These are phyloP conservation scores for Nomada hirtipes DNA, from an alignment of 2,888 invertebrate genomes.

Conservation along the genomic window DNA sequence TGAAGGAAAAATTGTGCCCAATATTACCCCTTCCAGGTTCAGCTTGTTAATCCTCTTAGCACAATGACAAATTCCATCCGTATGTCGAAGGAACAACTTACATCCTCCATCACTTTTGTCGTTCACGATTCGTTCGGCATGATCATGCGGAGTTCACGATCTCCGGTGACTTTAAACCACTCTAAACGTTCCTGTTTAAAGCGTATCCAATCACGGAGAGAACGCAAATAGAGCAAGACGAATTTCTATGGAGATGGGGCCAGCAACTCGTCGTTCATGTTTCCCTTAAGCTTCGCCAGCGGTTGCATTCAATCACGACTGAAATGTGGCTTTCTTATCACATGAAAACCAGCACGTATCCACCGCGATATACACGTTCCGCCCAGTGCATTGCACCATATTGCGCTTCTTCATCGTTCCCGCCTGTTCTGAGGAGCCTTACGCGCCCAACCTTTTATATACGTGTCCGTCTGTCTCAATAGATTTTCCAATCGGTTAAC, in stretches of 20 bases:
- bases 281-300: constrained; percentile 56
- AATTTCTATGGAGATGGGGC: neutral
- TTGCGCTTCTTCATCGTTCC: constrained; percentile 59
- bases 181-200: constrained; percentile 66
- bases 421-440: constrained; percentile 6
- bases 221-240: constrained; percentile 70
- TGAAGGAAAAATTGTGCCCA: constrained; percentile 18
- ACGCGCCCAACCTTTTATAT: constrained; percentile 13
- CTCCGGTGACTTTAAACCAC: constrained; percentile 39
- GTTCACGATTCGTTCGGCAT: constrained; percentile 12
- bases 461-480: constrained; percentile 30
- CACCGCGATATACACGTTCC: constrained; percentile 18
- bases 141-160: constrained; percentile 45
- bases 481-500: constrained; percentile 47
- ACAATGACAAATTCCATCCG: constrained; percentile 52
- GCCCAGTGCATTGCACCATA: constrained; percentile 16
- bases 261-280: constrained; percentile 30
- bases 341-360: constrained; percentile 47
- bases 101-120: constrained; percentile 46
- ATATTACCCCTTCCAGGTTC: constrained; percentile 2
- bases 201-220: constrained; percentile 74
- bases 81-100: constrained; percentile 9
- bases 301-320: constrained; percentile 67
- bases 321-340: constrained; percentile 62
- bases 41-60: no score